These are phyloP conservation scores for Erithacus rubecula DNA, from an alignment of 2,797 vertebrate species.

Conservation along the genomic window DNA sequence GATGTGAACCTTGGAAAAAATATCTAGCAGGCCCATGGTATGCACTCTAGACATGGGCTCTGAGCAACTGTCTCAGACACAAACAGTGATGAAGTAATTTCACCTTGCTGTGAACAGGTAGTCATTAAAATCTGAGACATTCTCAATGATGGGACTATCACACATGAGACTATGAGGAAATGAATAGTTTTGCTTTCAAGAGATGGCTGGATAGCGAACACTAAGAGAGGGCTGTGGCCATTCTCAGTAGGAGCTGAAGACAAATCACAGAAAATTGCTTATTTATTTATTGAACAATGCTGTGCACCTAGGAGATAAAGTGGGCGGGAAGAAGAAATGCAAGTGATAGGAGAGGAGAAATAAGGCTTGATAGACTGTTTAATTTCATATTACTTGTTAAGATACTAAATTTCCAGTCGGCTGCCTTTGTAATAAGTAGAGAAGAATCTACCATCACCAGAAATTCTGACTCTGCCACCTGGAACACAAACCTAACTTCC, in stretches of 20 bases:
- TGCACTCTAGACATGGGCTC: not conserved
- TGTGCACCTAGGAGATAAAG: not conserved
- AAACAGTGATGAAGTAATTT: not conserved
- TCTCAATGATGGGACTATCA: not conserved
- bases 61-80: not conserved
- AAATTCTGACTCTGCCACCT: not conserved
- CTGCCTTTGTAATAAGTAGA: not conserved
- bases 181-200: not conserved
- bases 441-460: not conserved
- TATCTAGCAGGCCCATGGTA: rapidly evolving
- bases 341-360: not conserved
- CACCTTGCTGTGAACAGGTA: not conserved
- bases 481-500: not conserved
- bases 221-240: not conserved
- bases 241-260: not conserved
- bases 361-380: not conserved
- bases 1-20: not conserved
- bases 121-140: not conserved
- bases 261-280: not conserved
- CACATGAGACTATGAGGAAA: not conserved
- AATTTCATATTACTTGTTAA: not conserved
- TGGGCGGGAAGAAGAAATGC: not conserved
- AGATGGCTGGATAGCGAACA: not conserved
- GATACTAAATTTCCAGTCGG: not conserved
- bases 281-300: not conserved